Evolutionary conservation across 2,888 invertebrate genomes (phyloP).

Genomic region (Pegoplata infirma): DNA sequence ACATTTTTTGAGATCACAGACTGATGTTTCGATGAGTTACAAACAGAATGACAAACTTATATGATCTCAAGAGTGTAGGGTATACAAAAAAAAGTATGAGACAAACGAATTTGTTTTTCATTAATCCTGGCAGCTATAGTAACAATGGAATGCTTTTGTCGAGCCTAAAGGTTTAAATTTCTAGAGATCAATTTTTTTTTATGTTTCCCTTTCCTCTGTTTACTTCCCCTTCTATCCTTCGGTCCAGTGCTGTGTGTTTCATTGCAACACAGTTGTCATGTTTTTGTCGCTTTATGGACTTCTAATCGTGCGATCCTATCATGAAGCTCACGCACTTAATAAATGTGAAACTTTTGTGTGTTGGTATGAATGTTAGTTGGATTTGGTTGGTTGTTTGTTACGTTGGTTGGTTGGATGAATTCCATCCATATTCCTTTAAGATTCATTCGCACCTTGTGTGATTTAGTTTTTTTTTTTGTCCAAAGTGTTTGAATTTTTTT

Average conservation of each 20-base stretch:
- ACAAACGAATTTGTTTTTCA: conserved; percentile 67
- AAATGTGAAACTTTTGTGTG: conserved; percentile 67
- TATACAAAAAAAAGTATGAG: conserved; percentile 59
- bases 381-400: too few relatives aligned
- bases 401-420: too few relatives aligned
- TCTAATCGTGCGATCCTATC: conserved; percentile 79
- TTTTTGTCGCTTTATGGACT: conserved; percentile 79
- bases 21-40: too few relatives aligned
- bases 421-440: conserved; percentile 32
- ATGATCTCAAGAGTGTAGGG: too few relatives aligned
- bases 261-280: conserved; percentile 75
- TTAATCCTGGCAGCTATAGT: conserved; percentile 71
- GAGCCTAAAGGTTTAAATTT: conserved; percentile 57
- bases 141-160: conserved; percentile 62
- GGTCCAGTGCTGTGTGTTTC: conserved; percentile 40
- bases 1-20: too few relatives aligned
- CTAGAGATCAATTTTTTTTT: conserved; percentile 47
- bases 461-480: conserved; percentile 34
- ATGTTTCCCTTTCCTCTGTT: conserved; percentile 10
- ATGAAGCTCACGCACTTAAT: conserved; percentile 78
- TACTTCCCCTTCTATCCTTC: not conserved
- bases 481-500: conserved; percentile 2
- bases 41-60: too few relatives aligned
- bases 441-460: conserved; percentile 57
- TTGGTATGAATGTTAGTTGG: too few relatives aligned